A percentile compares a stretch with the other conserved stretches of the same genome.
These are phyloP conservation scores for Smithornis capensis DNA, from an alignment of 2,113 vertebrate genomes.

Conservation along the genomic window DNA sequence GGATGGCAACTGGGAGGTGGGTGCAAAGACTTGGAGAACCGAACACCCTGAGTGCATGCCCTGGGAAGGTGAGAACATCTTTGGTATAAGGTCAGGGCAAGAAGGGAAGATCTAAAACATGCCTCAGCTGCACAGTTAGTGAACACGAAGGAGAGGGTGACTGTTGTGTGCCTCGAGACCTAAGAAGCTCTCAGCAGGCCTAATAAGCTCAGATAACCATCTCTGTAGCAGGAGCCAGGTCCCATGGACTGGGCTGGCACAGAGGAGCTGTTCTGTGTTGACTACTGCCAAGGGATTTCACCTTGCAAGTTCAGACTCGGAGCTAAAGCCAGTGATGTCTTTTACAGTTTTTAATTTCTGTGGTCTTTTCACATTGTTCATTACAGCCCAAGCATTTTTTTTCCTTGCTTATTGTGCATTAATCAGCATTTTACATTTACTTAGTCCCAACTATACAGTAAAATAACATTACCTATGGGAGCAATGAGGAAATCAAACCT, in stretches of 20 bases:
- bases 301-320: not conserved
- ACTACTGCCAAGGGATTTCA: not conserved
- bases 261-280: not conserved
- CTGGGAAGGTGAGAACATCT: not conserved
- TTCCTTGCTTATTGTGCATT: not conserved
- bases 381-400: not conserved
- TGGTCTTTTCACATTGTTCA: not conserved
- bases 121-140: not conserved
- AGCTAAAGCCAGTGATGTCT: not conserved
- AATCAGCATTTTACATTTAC: not conserved
- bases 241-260: accelerated
- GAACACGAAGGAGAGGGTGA: not conserved
- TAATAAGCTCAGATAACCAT: not conserved
- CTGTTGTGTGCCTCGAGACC: accelerated
- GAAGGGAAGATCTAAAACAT: not conserved
- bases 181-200: not conserved
- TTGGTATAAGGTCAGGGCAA: not conserved
- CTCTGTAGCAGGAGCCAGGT: not conserved
- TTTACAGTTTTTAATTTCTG: not conserved
- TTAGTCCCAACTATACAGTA: not conserved
- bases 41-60: not conserved
- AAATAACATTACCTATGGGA: not conserved
- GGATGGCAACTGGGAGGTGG: not conserved
- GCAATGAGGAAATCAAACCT: not conserved
- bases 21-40: not conserved